A percentile compares a stretch with the other conserved stretches of the same genome.
phyloP scores from a whole-genome alignment of 2,888 invertebrate genomes.

The Tetanocera ferruginea region DNA sequence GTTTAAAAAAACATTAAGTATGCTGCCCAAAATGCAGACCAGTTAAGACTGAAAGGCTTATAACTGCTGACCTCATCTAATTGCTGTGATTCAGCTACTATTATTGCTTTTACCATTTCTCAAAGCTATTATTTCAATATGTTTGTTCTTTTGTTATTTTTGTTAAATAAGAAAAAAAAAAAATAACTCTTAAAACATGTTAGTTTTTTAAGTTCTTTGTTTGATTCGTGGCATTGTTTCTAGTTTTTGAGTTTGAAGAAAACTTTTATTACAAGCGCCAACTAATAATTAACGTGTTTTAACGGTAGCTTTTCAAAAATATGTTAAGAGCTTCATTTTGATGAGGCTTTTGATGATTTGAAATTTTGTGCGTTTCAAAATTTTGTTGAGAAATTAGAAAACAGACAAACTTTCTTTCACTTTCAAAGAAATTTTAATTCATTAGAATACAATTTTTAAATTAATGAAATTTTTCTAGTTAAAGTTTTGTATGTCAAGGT shows the following conservation, averaged over 20 bases:
- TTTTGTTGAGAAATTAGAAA: neutral
- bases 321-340: neutral
- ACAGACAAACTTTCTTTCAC: neutral
- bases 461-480: too few species aligned
- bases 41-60: slow-evolving; percentile 20
- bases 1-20: neutral
- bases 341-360: neutral
- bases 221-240: neutral
- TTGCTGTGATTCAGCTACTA: slow-evolving; percentile 63
- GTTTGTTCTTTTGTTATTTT: neutral
- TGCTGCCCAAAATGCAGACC: neutral
- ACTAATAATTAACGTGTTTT: slow-evolving; percentile 25
- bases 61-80: slow-evolving; percentile 56
- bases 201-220: neutral
- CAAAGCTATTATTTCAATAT: neutral
- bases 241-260: neutral
- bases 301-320: neutral
- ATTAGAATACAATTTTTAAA: neutral
- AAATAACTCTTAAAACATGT: neutral
- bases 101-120: slow-evolving; percentile 49
- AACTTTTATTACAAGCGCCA: slow-evolving; percentile 23
- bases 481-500: too few species aligned
- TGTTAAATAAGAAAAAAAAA: neutral
- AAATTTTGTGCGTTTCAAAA: neutral
- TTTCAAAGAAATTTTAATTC: neutral